Conservation (phyloP, 2,113 vertebrate species). For the Pogonocichla stellata region DNA sequence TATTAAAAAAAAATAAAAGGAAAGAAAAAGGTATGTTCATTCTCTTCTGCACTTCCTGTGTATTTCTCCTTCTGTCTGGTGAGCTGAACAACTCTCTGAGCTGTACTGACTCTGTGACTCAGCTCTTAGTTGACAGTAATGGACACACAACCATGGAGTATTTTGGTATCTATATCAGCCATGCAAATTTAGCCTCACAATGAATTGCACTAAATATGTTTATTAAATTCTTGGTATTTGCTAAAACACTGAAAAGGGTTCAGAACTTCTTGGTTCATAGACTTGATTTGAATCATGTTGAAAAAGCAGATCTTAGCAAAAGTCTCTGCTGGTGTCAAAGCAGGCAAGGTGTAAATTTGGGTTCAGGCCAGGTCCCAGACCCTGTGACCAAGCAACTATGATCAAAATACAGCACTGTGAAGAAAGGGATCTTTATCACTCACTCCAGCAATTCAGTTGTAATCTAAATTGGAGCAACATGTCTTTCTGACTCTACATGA, state of each 20-base stretch:
- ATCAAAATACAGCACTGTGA: neutral
- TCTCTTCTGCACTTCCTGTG: neutral
- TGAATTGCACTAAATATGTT: neutral
- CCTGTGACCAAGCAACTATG: neutral
- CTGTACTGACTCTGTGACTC: neutral
- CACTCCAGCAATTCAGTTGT: neutral
- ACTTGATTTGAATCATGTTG: neutral
- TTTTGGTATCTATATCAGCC: neutral
- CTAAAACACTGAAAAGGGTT: neutral
- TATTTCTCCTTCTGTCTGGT: neutral
- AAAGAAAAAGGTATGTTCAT: fast-evolving
- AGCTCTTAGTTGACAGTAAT: neutral
- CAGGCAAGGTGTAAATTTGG: neutral
- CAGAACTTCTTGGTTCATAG: neutral
- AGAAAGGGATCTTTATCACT: neutral
- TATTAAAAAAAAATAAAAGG: neutral
- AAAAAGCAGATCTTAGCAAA: neutral
- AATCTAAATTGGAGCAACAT: neutral
- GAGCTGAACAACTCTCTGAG: neutral
- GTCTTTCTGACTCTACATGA: neutral
- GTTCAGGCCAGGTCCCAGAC: neutral
- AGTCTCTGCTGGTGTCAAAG: neutral
- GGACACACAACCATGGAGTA: neutral
- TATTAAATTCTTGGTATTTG: neutral
- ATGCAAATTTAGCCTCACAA: neutral